Conservation (phyloP, 2,113 vertebrate species). For the Gobio gobio region DNA sequence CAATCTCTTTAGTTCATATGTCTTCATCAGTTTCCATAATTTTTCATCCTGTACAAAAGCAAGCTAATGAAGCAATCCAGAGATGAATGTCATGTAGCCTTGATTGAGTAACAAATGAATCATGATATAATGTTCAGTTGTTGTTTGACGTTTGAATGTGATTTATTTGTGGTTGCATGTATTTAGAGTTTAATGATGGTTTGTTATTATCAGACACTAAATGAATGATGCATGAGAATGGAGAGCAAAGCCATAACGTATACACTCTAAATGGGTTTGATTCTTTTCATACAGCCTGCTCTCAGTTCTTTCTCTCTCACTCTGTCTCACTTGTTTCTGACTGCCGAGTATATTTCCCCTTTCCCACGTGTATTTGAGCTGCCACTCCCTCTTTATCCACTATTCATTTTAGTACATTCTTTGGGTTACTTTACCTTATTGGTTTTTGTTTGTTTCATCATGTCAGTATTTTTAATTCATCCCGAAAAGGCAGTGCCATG, state of each 20-base stretch:
- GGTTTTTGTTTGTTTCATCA: background rate
- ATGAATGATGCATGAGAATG: slow-evolving; percentile 59
- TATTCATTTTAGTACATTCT: background rate
- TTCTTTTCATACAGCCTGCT: slow-evolving; percentile 21
- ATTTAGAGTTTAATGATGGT: slow-evolving; percentile 23
- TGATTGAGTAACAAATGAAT: slow-evolving; percentile 9
- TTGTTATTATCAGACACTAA: slow-evolving; percentile 40
- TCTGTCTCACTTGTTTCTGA: slow-evolving; percentile 34
- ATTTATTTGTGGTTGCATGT: slow-evolving; percentile 46
- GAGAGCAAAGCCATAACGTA: slow-evolving; percentile 24
- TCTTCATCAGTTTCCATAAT: slow-evolving; percentile 1
- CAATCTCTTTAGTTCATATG: background rate
- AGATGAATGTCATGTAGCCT: background rate
- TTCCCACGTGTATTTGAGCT: background rate
- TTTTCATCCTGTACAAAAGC: background rate
- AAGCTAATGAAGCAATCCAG: background rate
- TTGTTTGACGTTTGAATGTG: slow-evolving; percentile 30
- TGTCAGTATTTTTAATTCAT: slow-evolving; percentile 14
- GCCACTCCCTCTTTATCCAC: background rate
- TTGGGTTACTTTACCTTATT: slow-evolving; percentile 25
- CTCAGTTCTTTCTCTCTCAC: slow-evolving; percentile 36
- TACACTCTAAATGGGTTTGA: slow-evolving; percentile 52
- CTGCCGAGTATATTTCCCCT: background rate
- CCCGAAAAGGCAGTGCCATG: background rate
- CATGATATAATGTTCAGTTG: background rate